Base-by-base conservation (phyloP, 2,797 vertebrate genomes). In the Ctenochaetus hawaiiensis region DNA sequence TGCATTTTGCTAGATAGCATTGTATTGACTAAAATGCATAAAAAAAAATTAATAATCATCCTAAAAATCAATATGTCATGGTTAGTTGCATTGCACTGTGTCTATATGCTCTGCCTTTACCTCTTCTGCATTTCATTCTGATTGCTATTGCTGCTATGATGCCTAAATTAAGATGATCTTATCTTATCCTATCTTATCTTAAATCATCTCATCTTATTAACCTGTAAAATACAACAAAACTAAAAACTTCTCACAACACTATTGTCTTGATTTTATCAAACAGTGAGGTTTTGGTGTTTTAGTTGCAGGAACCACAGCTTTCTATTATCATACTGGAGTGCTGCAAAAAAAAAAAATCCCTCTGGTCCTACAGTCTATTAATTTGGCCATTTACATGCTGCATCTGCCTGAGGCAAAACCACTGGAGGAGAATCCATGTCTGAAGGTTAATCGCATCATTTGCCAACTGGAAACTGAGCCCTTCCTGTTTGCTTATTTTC, bases 391-490 rank as follows among this genome's bases (percentile, higher is more conserved):
- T 56, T 16, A 64, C 23, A n/a, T 8, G 11, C 26, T 41, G 37
- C 47, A 5, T 34, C 72, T 81, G 75, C 80, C 76, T 57, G n/a
- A 65, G 77, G 71, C 57, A 9, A 39, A 61, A 45, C 8, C 34
- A 20, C 8, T 23, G 7, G 41, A 23, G 51, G 26, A 44, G 17
- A 61, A 30, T 44, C 17, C 0, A 2, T 60, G 37, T 59, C 60
- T 85, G 54, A 83, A 75, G 57, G 70, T 80, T 56, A 84, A 88
- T 69, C 52, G 53, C 6, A 17, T 52, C 22, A 62, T 71, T 77
- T 77, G n/a, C 37, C 41, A 39, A 62, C 53, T 60, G 18, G 16
- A 85, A 79, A 63, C 13, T 4, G 18, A 77, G 43, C 22, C 37
- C 30, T 53, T 78, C 49, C 20, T 34, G 43, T 77, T 69, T 51